Percentiles rank a stretch among this genome's conserved stretches.
Conservation (phyloP, 2,113 vertebrate genomes). For the Microcebus tavaratra region DNA sequence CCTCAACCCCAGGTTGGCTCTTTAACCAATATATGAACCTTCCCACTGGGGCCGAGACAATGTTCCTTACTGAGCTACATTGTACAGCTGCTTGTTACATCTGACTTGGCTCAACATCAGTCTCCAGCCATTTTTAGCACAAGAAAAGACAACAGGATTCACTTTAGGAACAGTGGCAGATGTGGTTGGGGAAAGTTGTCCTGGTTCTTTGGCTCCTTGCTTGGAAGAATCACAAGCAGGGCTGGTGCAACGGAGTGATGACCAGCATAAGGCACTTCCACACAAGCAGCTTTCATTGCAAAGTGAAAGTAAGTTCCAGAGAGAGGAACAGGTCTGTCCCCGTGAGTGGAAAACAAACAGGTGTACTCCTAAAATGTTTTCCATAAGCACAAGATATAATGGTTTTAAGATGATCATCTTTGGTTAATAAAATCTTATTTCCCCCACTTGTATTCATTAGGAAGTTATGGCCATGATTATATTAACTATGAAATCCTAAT, state of each 20-base stretch:
- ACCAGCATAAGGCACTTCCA: too few relatives aligned
- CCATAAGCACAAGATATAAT: background rate
- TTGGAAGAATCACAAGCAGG: too few relatives aligned
- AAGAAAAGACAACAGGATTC: background rate
- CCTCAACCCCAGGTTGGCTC: fast-evolving
- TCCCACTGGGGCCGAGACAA: too few relatives aligned
- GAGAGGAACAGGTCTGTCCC: too few relatives aligned
- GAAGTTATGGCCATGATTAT: conserved; percentile 57
- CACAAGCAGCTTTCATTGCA: too few relatives aligned
- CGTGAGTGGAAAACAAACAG: background rate
- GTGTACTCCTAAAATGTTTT: background rate
- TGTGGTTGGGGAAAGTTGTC: too few relatives aligned
- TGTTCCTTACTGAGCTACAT: fast-evolving
- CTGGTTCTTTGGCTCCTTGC: too few relatives aligned
- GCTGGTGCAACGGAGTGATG: too few relatives aligned
- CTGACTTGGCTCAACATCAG: background rate
- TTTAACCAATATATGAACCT: background rate
- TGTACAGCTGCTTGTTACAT: background rate
- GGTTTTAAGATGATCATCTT: conserved; percentile 22
- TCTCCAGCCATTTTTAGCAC: background rate
- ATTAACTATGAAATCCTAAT: conserved; percentile 60
- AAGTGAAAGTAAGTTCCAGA: too few relatives aligned
- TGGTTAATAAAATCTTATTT: conserved; percentile 72
- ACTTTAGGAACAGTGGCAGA: background rate
- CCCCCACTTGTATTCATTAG: conserved; percentile 69